phyloP scores from a whole-genome alignment of 2,888 invertebrate species.

The Polydrusus pterygomalis region DNA sequence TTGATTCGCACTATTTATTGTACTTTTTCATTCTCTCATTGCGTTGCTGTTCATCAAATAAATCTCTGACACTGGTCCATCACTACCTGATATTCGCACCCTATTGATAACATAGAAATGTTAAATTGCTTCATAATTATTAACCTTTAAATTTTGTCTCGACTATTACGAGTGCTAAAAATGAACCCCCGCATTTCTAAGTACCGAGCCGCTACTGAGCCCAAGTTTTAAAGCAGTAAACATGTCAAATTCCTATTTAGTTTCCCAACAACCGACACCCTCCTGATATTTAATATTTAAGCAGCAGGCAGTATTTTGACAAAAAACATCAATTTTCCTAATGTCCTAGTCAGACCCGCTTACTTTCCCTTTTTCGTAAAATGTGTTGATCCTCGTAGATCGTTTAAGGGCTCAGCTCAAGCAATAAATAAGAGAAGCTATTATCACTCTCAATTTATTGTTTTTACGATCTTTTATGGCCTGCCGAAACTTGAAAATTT shows the following conservation, averaged over 20 bases:
- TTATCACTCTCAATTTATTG: constrained; percentile 56
- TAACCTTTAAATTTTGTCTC: too few relatives aligned
- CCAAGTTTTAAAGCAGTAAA: not conserved
- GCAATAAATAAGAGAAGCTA: constrained; percentile 56
- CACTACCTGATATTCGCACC: too few relatives aligned
- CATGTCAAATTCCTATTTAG: constrained; percentile 1
- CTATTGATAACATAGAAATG: too few relatives aligned
- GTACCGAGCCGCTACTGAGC: too few relatives aligned
- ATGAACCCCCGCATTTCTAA: too few relatives aligned
- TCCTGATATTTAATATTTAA: constrained; percentile 47
- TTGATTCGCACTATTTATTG: too few relatives aligned
- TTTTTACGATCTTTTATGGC: constrained; percentile 54
- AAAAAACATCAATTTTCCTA: constrained; percentile 56
- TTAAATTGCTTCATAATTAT: too few relatives aligned
- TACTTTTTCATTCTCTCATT: too few relatives aligned
- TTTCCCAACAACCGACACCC: constrained; percentile 23
- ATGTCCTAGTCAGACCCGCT: constrained; percentile 52
- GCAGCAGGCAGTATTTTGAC: constrained; percentile 41
- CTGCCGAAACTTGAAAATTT: constrained; percentile 53
- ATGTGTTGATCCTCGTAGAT: constrained; percentile 56
- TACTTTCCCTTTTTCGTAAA: constrained; percentile 51
- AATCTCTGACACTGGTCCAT: too few relatives aligned
- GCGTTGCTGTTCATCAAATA: too few relatives aligned
- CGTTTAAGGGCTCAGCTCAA: constrained; percentile 52
- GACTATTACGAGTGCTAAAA: too few relatives aligned